Evolutionary conservation across 2,888 invertebrate species (phyloP).

Genomic region (Synanthedon andrenaeformis): DNA sequence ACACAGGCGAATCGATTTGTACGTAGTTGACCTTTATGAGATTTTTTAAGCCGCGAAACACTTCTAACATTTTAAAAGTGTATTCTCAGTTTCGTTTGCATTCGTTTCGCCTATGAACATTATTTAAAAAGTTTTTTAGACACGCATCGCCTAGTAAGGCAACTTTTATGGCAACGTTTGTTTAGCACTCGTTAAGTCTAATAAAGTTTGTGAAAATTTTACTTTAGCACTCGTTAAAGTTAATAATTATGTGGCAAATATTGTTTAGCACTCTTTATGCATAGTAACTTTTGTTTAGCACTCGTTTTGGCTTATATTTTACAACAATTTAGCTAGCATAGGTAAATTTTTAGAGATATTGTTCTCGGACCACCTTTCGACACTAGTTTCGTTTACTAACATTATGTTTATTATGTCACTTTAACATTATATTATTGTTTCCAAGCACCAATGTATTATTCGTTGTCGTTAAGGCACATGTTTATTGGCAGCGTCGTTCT

Average conservation of each 20-base stretch:
- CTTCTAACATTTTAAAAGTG: slow-evolving; percentile 87
- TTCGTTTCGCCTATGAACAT: slow-evolving; percentile 46
- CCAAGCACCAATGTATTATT: slow-evolving; percentile 45
- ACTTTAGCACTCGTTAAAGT: too few relatives aligned
- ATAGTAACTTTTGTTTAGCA: too few relatives aligned
- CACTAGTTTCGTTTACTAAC: too few relatives aligned
- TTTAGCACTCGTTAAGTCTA: neutral
- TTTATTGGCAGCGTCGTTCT: slow-evolving; percentile 35
- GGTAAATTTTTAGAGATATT: too few relatives aligned
- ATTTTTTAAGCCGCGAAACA: slow-evolving; percentile 94
- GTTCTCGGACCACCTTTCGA: too few relatives aligned
- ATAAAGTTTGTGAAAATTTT: too few relatives aligned
- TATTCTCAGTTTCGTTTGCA: slow-evolving; percentile 11
- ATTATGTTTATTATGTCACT: slow-evolving; percentile 2
- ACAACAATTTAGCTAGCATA: too few relatives aligned
- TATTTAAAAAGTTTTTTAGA: slow-evolving; percentile 17
- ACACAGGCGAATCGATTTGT: slow-evolving; percentile 91
- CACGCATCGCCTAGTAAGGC: too few relatives aligned
- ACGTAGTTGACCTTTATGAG: slow-evolving; percentile 91
- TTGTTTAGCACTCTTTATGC: too few relatives aligned
- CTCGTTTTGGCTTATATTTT: too few relatives aligned
- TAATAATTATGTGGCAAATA: too few relatives aligned
- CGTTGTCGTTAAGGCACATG: slow-evolving; percentile 51
- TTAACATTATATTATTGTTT: slow-evolving; percentile 38
- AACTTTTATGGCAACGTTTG: neutral